Base-by-base conservation (phyloP, 2,797 vertebrate species). In the Prionace glauca region DNA sequence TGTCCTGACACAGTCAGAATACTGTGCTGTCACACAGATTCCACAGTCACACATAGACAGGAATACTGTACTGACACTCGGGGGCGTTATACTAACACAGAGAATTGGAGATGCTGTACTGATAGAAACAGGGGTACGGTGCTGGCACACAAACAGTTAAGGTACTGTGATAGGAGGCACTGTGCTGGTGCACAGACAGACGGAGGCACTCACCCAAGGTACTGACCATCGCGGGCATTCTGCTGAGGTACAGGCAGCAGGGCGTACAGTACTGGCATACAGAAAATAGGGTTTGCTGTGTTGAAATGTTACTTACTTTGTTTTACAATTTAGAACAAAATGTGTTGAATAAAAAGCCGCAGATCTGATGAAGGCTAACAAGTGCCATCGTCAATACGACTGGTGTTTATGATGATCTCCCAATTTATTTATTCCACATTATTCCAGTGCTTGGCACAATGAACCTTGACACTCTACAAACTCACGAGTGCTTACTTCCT, bases 301-400 rank as follows among this genome's bases (percentile, higher is more conserved):
- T 32, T 77, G 16, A 60, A 74, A 77, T 20, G 8, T 9, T 74
- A 69, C n/a, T 94, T 94, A 18, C 24, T 72, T 94, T 60, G 26
- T 91, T 91, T 91, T 91, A 77, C 29, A 95, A 50, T 95, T 74
- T 95, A 56, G 71, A 74, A 32, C 26, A 74, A 50, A 60, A 32
- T 10, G 67, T 95, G 69, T 95, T 95, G 29, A 60, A 74, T 77
- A 16, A 56, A 95, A 95, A 74, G 22, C 92, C 26, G 36, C 67
- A 26, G n/a, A 18, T 77, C 72, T 74, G 67, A 32, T 94, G 71
- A 56, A 74, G 29, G 32, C 16, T 9, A 50, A 56, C 29, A n/a
- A 14, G 2, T 16, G 26, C 93, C 26, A 22, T 94, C 29, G 45
- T n/a, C 45, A 77, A 45, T 56, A n/a, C 29, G 45, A 56, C 14